Percentiles rank a stretch among this genome's conserved stretches.
Conservation (phyloP, 2,888 invertebrate species). For the Lomographa bimaculata region DNA sequence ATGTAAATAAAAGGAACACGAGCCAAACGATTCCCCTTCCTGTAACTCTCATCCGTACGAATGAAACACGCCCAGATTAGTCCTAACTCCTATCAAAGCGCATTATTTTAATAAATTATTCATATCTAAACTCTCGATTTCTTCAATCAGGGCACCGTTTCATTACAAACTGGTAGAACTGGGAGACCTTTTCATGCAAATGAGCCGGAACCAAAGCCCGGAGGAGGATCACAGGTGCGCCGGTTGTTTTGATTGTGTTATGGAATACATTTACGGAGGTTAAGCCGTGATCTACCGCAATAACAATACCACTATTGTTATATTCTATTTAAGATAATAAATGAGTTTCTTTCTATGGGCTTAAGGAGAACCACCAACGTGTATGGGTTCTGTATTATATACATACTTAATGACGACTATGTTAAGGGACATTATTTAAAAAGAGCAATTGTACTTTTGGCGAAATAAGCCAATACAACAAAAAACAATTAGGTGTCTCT, state of each 20-base stretch:
- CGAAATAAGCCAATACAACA: no score
- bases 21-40: no score
- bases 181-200: slow-evolving; percentile 31
- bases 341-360: no score
- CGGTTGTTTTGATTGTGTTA: slow-evolving; percentile 34
- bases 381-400: no score
- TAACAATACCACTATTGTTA: slow-evolving; percentile 14
- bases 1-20: no score
- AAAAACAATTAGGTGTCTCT: no score
- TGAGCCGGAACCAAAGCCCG: slow-evolving; percentile 26
- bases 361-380: no score
- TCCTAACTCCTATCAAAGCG: slow-evolving; percentile 4
- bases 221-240: slow-evolving; percentile 28
- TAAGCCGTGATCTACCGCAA: slow-evolving; percentile 16
- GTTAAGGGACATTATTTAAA: no score
- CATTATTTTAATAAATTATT: slow-evolving; percentile 18
- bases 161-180: slow-evolving; percentile 21
- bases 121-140: slow-evolving; percentile 21
- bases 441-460: no score
- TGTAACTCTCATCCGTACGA: no score
- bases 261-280: slow-evolving; percentile 19
- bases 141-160: slow-evolving; percentile 23
- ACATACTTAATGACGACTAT: no score
- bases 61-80: slow-evolving; percentile 3
- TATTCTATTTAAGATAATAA: slow-evolving; percentile 7